phyloP scores from a whole-genome alignment of 2,113 vertebrate species.

The Oreochromis spilurus region DNA sequence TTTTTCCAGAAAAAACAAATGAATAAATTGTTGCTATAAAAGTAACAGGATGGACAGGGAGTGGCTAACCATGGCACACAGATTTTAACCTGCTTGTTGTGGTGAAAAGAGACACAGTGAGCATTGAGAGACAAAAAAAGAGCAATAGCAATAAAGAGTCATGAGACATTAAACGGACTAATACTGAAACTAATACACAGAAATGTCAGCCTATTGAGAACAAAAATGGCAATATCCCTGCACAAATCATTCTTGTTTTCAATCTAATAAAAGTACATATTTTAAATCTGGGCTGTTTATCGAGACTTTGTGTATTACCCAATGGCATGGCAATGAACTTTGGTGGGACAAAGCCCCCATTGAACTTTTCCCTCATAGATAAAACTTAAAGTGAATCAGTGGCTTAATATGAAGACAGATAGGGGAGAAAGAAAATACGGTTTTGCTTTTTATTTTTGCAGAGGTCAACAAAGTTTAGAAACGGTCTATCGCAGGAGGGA shows the following conservation, averaged over 20 bases:
- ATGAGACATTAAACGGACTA: neutral
- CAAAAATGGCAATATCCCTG: neutral
- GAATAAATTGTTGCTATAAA: neutral
- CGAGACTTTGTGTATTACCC: neutral
- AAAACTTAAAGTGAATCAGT: neutral
- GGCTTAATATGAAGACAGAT: neutral
- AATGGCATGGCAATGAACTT: neutral
- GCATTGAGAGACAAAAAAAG: neutral
- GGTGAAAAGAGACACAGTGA: neutral
- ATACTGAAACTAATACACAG: neutral
- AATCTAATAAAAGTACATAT: neutral
- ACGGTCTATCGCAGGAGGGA: neutral
- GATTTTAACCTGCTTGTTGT: neutral
- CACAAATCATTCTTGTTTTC: neutral
- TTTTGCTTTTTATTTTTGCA: neutral
- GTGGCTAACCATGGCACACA: neutral
- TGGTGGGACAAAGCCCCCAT: neutral
- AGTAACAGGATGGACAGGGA: neutral
- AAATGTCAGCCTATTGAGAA: neutral
- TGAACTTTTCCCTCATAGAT: conserved; percentile 14
- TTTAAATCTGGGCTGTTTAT: neutral
- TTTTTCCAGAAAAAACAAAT: neutral
- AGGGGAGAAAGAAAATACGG: neutral
- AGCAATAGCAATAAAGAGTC: neutral
- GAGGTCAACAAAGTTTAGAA: neutral